Evolutionary conservation across 2,888 invertebrate species (phyloP), one percentile per base, ranked within the genome.

Genomic region (Apamea crenata): DNA sequence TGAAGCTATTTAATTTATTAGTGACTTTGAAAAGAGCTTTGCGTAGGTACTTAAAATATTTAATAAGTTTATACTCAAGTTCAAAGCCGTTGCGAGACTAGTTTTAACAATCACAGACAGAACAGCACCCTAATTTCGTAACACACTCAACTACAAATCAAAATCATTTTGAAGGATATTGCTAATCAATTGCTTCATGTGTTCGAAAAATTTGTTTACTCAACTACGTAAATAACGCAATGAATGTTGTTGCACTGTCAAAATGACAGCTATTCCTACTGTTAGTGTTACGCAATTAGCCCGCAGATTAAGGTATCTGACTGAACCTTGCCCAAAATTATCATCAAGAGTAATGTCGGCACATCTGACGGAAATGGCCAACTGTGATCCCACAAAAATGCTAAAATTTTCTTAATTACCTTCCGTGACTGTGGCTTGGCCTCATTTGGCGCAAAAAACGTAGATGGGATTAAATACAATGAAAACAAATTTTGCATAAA

Each of bases 61-160:
- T 86, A 84, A 88, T 86, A 80, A 83, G 83, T 79, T 89, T 86
- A 86, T 84, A 85, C 77, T 36, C 61, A 88, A 89, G 87, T 85
- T 90, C 90, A 88, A 89, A 88, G 82, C 70, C 75, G 69, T 71
- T 68, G 75, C 12, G 78, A 65, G 72, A 70, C 82, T 88, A 88
- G 84, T 80, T 88, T 74, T 70, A 74, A 29, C 66, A 75, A 78
- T 77, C 75, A 53, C 56, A 65, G 76, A 53, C 56, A 63, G 76
- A 84, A 86, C 71, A n/a, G n/a, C 12, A 5, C 4, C 3, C 4
- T 59, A 4, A n/a, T 59, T 59, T 59, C 56, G 56, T 59, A 12
- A n/a, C 56, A 7, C 53, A 4, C n/a, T n/a, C n/a, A 12, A 5
- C n/a, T 0, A 59, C 12, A 59, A 47, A 59, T 59, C n/a, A n/a